Evolutionary conservation across 2,797 vertebrate species (phyloP), one percentile per base, ranked within the genome.

Genomic region (Pterois miles): DNA sequence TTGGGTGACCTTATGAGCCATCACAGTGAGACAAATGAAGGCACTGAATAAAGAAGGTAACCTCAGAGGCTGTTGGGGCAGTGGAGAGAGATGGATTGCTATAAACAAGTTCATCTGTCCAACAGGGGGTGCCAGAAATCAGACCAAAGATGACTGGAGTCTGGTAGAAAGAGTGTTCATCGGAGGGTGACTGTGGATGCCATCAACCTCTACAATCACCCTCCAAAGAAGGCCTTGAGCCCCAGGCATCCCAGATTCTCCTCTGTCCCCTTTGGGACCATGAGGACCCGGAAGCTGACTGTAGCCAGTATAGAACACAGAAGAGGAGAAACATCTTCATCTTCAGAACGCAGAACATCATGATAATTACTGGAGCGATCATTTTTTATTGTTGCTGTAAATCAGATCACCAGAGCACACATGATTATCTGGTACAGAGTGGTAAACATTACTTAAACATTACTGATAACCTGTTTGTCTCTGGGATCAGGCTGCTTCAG

Each of bases 271-370:
- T 46, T 3, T 6, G 2, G 33, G 33, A 38, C 22, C 25, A 29
- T 0, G 1, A 5, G 29, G 29, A 36, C 10, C 34, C 11, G 34
- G 1, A 38, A 1, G 2, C 13, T 40, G 50, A 73, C 64, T 64
- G 31, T 33, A 23, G 59, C 52, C 53, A 23, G 4, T 7, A n/a
- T 25, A 78, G 18, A 53, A 77, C 1, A 9, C 25, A 69, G 27
- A 59, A 0, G 89, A 77, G 14, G 5, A 27, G 64, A 63, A 34
- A 20, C 33, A 46, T 20, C 40, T 6, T 68, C 57, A 68, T 81
- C 63, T 62, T 60, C n/a, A 31, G 5, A 48, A 4, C 34, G 34
- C 34, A 36, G 34, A 36, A 36, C 34, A 36, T 13, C 27, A 33
- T 20, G 16, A 56, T 8, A 31, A 20, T 57, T 27, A 54, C 4